Percentiles rank a stretch among this genome's conserved stretches.
These are phyloP conservation scores for Aphelocoma californica DNA, from an alignment of 2,797 vertebrate species.

Conservation along the genomic window DNA sequence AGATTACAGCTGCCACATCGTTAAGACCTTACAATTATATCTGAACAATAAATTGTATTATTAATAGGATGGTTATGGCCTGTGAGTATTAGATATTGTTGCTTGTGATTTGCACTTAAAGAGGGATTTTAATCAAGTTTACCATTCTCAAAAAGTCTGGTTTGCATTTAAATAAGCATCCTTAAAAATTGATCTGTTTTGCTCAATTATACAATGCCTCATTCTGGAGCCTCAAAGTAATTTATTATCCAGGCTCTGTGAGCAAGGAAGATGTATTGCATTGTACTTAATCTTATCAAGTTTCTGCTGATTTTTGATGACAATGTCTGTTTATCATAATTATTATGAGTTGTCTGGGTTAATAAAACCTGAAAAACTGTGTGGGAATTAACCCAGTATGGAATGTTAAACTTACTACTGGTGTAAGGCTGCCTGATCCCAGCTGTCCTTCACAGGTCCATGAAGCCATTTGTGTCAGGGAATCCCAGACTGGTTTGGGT, in stretches of 20 bases:
- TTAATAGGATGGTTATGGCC: slow-evolving; percentile 68
- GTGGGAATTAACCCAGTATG: slow-evolving; percentile 7
- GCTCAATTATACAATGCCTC: slow-evolving; percentile 74
- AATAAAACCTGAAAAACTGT: slow-evolving; percentile 69
- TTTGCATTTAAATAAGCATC: slow-evolving; percentile 75
- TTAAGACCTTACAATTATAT: slow-evolving; percentile 61
- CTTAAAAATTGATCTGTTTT: slow-evolving; percentile 77
- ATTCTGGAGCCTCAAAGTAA: slow-evolving; percentile 66
- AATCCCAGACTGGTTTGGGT: background rate
- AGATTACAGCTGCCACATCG: slow-evolving; percentile 23
- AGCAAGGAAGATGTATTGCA: slow-evolving; percentile 69
- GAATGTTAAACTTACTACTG: slow-evolving; percentile 44
- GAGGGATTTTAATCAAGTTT: slow-evolving; percentile 75
- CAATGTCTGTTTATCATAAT: slow-evolving; percentile 79
- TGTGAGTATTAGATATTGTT: slow-evolving; percentile 62
- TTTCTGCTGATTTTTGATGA: slow-evolving; percentile 75
- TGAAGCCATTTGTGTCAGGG: background rate
- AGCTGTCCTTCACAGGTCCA: background rate
- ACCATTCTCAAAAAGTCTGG: slow-evolving; percentile 66
- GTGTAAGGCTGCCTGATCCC: background rate
- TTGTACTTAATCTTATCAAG: slow-evolving; percentile 74
- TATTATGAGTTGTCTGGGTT: slow-evolving; percentile 73
- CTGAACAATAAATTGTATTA: slow-evolving; percentile 68
- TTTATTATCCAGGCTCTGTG: slow-evolving; percentile 72
- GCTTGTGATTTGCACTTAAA: slow-evolving; percentile 69